These are phyloP conservation scores for Oceanodroma leucorhoa DNA, from an alignment of 2,797 vertebrate genomes.

Conservation along the genomic window DNA sequence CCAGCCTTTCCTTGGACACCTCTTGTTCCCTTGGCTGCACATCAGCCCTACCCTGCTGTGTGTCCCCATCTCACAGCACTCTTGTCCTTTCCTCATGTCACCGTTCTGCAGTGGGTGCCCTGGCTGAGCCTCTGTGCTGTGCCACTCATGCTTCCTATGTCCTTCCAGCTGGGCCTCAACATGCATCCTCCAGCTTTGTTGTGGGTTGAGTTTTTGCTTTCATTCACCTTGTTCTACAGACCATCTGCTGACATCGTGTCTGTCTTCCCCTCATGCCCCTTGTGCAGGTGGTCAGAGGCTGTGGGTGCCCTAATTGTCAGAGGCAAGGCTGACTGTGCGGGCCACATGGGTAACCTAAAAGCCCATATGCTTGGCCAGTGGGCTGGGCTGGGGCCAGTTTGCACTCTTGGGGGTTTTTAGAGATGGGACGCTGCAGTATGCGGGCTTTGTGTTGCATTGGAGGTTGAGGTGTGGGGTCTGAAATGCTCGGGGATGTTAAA, in stretches of 20 bases:
- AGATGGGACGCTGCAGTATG: not conserved
- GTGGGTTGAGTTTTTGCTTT: not conserved
- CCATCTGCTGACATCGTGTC: not conserved
- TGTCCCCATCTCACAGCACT: not conserved
- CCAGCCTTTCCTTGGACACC: not conserved
- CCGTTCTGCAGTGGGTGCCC: rapidly evolving
- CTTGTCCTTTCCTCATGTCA: not conserved
- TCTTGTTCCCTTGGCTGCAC: not conserved
- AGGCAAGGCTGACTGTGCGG: not conserved
- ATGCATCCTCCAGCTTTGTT: not conserved
- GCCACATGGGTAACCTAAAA: not conserved
- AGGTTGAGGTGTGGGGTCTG: not conserved
- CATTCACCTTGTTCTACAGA: not conserved
- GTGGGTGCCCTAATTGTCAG: not conserved
- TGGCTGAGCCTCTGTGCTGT: not conserved
- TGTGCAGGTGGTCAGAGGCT: not conserved
- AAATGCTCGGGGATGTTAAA: not conserved
- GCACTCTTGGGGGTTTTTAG: not conserved
- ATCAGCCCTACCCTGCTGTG: not conserved
- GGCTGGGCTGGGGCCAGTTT: not conserved
- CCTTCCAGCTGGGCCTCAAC: not conserved
- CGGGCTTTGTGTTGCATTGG: not conserved
- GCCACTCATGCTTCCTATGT: rapidly evolving
- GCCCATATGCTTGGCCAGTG: not conserved
- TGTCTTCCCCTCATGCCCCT: not conserved